These are phyloP conservation scores for Notamacropus eugenii DNA, from an alignment of 2,797 vertebrate species.

Conservation along the genomic window DNA sequence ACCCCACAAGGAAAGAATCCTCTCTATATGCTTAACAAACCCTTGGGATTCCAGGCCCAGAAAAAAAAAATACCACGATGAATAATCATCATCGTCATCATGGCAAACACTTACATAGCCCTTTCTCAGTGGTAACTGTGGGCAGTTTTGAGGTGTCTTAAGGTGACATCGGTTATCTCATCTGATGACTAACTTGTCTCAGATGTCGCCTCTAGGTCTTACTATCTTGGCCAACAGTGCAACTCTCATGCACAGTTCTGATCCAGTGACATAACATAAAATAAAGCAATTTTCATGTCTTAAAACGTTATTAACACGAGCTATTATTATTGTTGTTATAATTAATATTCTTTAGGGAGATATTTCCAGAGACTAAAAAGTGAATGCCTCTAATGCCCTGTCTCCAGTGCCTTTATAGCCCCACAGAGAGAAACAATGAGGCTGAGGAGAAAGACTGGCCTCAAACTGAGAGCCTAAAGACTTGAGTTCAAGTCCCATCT, in stretches of 20 bases:
- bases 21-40: background rate
- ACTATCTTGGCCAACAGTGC: background rate
- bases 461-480: background rate
- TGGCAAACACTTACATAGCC: background rate
- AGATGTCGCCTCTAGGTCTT: background rate
- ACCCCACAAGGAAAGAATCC: background rate
- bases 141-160: background rate
- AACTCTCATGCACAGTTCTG: background rate
- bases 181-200: background rate
- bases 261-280: background rate
- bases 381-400: background rate
- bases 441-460: background rate
- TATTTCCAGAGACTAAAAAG: background rate
- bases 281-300: background rate
- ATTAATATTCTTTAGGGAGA: background rate
- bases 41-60: background rate
- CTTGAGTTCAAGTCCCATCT: rapidly evolving
- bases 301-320: background rate
- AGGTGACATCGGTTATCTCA: background rate
- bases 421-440: background rate
- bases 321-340: background rate
- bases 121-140: background rate
- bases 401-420: background rate
- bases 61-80: background rate
- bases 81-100: background rate